Base-by-base conservation (phyloP, 2,888 invertebrate species). In the Amiota minor region DNA sequence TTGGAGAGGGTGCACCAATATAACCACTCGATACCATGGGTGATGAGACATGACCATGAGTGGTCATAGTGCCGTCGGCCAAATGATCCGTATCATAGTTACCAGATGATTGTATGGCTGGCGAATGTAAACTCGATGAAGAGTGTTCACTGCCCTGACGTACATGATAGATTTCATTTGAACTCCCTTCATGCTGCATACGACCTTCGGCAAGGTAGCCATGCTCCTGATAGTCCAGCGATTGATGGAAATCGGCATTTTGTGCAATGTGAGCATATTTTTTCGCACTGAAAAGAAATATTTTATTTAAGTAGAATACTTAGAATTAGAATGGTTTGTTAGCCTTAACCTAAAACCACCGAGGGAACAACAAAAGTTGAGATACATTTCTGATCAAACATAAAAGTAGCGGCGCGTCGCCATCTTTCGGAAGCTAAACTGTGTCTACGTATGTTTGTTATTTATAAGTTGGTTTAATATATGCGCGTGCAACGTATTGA, bases 91-190 rank as follows among this genome's bases (percentile, higher is more conserved):
- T 78, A 59, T 81, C 80, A 72, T 86, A 86, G 61, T 81, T 81
- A 72, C 82, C 74, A 46, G 79, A 75, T 59, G 59, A 65, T 76
- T 88, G 87, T 80, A 88, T 87, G 80, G 83, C 87, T 76, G 88
- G 86, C 67, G 87, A 88, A 75, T 88, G 88, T 3, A 88, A 76
- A 68, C 88, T 86, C 72, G 88, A 84, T 69, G 88, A 85, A 68
- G 88, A 88, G 75, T 88, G 88, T 73, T 87, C 88, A 71, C 88
- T 88, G 67, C 84, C 88, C 74, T 87, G 88, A 56, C 84, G 80
- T 76, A 86, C 85, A 71, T 85, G 86, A 76, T 87, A 86, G 70
- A 83, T n/a, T 74, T 79, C 69, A 6, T n/a, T 47, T 23, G 55
- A 76, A 61, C 78, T 85, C 68, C 68, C 76, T 14, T 86, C 88